A percentile compares a stretch with the other conserved stretches of the same genome.
phyloP scores from a whole-genome alignment of 2,888 invertebrate genomes.

The Cyclophora albipunctata region DNA sequence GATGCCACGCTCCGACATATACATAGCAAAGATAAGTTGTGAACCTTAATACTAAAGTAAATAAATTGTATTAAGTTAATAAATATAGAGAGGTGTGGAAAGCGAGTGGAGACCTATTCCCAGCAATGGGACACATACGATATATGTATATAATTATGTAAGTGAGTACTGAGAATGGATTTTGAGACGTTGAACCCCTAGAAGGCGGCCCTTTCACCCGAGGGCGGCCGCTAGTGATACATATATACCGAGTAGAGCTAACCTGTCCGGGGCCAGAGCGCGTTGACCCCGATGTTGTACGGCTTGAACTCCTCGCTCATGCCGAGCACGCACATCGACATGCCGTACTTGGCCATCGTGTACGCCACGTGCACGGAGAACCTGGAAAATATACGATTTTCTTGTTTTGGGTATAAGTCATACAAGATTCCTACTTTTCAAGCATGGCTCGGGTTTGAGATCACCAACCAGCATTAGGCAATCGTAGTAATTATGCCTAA shows the following conservation, averaged over 20 bases:
- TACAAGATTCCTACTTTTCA: neutral
- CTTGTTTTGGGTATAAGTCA: neutral
- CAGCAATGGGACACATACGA: too few relatives aligned
- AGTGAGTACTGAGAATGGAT: too few relatives aligned
- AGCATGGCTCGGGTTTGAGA: neutral
- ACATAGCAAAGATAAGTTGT: too few relatives aligned
- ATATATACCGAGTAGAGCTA: constrained; percentile 9
- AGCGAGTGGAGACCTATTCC: neutral
- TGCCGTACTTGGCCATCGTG: constrained; percentile 98
- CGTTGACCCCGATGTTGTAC: constrained; percentile 92
- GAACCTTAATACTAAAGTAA: too few relatives aligned
- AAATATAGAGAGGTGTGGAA: neutral
- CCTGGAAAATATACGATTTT: constrained; percentile 31
- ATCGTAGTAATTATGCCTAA: too few relatives aligned
- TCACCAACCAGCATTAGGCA: too few relatives aligned
- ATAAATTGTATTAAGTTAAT: neutral
- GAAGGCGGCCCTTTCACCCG: too few relatives aligned
- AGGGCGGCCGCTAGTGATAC: too few relatives aligned
- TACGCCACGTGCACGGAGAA: constrained; percentile 95
- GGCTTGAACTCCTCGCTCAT: constrained; percentile 95
- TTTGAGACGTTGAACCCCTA: too few relatives aligned
- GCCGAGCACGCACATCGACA: constrained; percentile 98
- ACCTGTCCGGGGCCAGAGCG: constrained; percentile 97
- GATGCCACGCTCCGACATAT: too few relatives aligned
- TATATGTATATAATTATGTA: too few relatives aligned